Conservation (phyloP, 2,888 invertebrate genomes). For the Orchesella flavescens region DNA sequence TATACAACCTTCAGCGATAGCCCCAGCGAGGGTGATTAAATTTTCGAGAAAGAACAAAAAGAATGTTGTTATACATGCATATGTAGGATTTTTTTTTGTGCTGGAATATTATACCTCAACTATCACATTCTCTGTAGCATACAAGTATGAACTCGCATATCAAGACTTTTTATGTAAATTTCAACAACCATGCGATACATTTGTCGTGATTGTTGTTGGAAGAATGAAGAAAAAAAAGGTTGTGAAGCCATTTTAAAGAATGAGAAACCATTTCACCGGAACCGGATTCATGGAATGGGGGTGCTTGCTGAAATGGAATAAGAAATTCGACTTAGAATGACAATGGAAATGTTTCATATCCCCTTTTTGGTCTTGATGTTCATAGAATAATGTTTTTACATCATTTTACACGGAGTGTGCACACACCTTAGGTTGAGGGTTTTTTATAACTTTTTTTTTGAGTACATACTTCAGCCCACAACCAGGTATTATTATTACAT, state of each 20-base stretch:
- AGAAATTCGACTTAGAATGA: conserved; percentile 29
- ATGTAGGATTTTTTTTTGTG: neutral
- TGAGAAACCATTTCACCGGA: conserved; percentile 60
- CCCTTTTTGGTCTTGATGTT: neutral
- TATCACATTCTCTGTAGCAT: neutral
- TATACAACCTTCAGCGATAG: neutral
- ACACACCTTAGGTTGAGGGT: conserved; percentile 26
- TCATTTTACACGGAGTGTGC: conserved; percentile 51
- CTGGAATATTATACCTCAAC: neutral
- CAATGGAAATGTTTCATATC: conserved; percentile 30
- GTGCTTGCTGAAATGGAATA: conserved; percentile 52
- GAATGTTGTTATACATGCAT: neutral
- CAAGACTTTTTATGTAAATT: conserved; percentile 19
- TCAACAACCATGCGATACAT: neutral
- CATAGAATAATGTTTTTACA: conserved; percentile 28
- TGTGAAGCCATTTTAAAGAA: conserved; percentile 3
- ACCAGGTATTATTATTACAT: conserved; percentile 35
- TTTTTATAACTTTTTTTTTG: neutral
- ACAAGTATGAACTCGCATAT: neutral
- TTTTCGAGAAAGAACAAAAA: conserved; percentile 9
- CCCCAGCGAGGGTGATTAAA: neutral
- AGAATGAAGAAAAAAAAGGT: neutral
- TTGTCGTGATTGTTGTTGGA: neutral
- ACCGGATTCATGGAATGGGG: conserved; percentile 62
- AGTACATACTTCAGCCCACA: conserved; percentile 30